Evolutionary conservation across 2,888 invertebrate genomes (phyloP).

Genomic region (Coremacera marginata): DNA sequence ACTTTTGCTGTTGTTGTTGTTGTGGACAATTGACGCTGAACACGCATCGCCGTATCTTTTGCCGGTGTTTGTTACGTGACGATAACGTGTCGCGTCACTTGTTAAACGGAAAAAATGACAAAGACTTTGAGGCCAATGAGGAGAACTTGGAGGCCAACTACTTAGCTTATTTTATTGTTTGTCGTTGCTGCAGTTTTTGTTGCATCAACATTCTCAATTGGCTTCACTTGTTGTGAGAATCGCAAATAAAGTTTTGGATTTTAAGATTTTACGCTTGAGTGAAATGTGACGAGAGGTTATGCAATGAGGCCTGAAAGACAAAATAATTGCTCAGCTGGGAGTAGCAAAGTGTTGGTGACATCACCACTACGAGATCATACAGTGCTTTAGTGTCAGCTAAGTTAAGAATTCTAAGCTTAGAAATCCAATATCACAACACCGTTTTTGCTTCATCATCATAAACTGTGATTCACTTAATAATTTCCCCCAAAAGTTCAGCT

Average conservation of each 20-base stretch:
- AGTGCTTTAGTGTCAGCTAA: too few relatives aligned
- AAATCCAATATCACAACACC: too few relatives aligned
- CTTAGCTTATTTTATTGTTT: constrained; percentile 49
- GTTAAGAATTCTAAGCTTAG: too few relatives aligned
- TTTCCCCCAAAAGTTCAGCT: too few relatives aligned
- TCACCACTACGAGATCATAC: too few relatives aligned
- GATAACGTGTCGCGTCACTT: constrained; percentile 44
- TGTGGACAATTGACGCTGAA: not conserved
- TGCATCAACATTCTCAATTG: constrained; percentile 48
- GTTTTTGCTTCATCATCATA: too few relatives aligned
- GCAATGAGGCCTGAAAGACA: not conserved
- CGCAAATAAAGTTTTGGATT: constrained; percentile 14
- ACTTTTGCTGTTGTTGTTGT: not conserved
- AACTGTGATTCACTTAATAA: too few relatives aligned
- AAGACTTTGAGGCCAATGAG: constrained; percentile 26
- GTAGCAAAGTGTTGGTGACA: too few relatives aligned
- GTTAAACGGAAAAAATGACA: constrained; percentile 54
- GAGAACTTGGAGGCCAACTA: not conserved
- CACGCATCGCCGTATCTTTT: not conserved
- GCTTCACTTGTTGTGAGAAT: constrained; percentile 45
- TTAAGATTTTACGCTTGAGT: not conserved
- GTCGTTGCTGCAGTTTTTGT: constrained; percentile 23
- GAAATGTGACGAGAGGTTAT: constrained; percentile 1
- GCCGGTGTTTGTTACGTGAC: constrained; percentile 20
- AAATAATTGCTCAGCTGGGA: too few relatives aligned